These are phyloP conservation scores for Crepidodera aurea DNA, from an alignment of 2,888 invertebrate species.

Conservation along the genomic window DNA sequence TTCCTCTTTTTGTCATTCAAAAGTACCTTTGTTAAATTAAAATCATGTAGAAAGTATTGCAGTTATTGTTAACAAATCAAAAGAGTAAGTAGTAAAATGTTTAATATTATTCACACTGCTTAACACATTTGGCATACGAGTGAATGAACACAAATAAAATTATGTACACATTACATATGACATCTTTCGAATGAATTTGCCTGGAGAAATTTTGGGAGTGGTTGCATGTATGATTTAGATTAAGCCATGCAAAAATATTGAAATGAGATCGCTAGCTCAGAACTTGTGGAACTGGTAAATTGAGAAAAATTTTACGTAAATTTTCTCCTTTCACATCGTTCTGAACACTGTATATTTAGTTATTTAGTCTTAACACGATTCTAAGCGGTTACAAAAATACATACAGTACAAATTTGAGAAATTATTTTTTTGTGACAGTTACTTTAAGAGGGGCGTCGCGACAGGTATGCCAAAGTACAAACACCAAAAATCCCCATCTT, in stretches of 20 bases:
- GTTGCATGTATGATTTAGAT: conserved; percentile 11
- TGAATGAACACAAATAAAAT: conserved; percentile 14
- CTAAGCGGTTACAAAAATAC: no score
- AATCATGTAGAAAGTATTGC: no score
- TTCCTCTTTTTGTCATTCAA: no score
- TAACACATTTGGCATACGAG: conserved; percentile 7
- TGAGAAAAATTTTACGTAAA: conserved; percentile 1
- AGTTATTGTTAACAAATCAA: no score
- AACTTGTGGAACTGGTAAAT: conserved; percentile 1
- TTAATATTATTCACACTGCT: background rate
- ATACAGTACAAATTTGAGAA: no score
- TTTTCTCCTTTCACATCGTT: background rate
- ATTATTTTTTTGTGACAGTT: no score
- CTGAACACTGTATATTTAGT: no score
- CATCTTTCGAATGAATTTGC: conserved; percentile 13
- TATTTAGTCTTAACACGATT: no score
- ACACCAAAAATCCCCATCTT: no score
- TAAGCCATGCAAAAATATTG: conserved; percentile 12
- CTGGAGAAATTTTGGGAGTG: conserved; percentile 24
- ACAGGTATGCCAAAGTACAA: no score
- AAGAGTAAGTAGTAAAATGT: background rate
- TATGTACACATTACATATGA: conserved; percentile 1
- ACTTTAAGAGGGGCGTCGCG: no score
- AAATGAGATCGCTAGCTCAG: background rate
- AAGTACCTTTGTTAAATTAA: no score